Base-by-base conservation (phyloP, 2,797 vertebrate species). In the Chrysocyon brachyurus region DNA sequence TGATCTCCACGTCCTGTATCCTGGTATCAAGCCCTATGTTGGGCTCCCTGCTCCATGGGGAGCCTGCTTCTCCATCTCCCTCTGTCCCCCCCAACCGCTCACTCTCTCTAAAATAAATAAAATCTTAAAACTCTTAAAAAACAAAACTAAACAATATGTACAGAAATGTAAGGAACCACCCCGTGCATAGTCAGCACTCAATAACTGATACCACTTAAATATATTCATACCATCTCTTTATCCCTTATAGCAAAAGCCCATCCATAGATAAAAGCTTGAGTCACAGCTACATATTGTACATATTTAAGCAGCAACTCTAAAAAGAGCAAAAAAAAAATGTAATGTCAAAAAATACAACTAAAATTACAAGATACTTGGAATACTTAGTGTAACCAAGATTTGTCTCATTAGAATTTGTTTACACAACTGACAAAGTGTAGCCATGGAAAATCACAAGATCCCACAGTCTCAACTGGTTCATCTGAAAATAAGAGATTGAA, bases 291-390 rank as follows among this genome's bases (percentile, higher is more conserved):
- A 81, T 24, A 66, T 7, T 81, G 33, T 24, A 56, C 49, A 24
- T 70, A 81, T 86, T 72, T 6, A 49, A 87, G 15, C 79, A 70
- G 31, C 31, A 72, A 93, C 1, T 36, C 9, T 31, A 79, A 88
- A 31, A 68, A 86, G 46, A 77, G 7, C 36, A 26, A 63, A 24
- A 24, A 68, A 84, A 57, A 24, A 21, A 49, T 61, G 36, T 52
- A 78, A 78, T 52, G 22, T 78, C 52, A 77, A 75, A 90, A 88
- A 75, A 84, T 77, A 52, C 52, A 83, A 77, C 33, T 33, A 66
- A 83, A 90, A 90, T 17, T 26, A 24, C 33, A 85, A 94, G 59
- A 94, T 12, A 68, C 52, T 36, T 94, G n/a, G 22, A 84, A 90
- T 78, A 84, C 78, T 46, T 75, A 26, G 5, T 46, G 64, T 82